Percentiles rank a stretch among this genome's conserved stretches.
Evolutionary conservation across 2,113 vertebrate genomes (phyloP).

Genomic region (Tyto alba): DNA sequence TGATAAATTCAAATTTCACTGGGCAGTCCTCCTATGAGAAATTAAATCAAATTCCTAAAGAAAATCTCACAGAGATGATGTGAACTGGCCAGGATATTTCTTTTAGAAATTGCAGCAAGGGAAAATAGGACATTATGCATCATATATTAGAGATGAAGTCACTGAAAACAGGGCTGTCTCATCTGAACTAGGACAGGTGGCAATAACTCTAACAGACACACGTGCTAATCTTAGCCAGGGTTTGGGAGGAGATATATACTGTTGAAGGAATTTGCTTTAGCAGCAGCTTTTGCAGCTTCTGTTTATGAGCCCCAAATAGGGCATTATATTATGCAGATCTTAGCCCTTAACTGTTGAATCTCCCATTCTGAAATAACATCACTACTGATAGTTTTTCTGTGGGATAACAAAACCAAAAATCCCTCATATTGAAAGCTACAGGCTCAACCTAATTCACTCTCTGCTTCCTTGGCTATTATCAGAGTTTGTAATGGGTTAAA

Average conservation of each 20-base stretch:
- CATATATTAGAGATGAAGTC: constrained; percentile 24
- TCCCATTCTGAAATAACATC: not conserved
- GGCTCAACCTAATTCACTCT: not conserved
- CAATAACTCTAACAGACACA: constrained; percentile 32
- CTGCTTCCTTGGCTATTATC: not conserved
- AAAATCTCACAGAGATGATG: not conserved
- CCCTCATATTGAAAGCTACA: not conserved
- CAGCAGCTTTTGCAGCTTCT: constrained; percentile 50
- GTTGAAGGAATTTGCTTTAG: constrained; percentile 43
- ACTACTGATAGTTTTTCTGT: not conserved
- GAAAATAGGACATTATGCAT: constrained; percentile 52
- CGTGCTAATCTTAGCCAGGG: constrained; percentile 55
- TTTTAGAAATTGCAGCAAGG: not conserved
- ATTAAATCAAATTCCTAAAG: not conserved
- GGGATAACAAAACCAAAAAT: not conserved
- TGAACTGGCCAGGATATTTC: not conserved
- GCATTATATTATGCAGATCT: constrained; percentile 2
- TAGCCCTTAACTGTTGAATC: not conserved
- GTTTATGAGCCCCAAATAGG: constrained; percentile 35
- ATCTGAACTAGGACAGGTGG: constrained; percentile 60
- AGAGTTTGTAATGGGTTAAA: not conserved
- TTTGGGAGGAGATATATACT: constrained; percentile 30
- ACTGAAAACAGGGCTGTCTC: constrained; percentile 41
- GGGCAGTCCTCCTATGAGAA: not conserved
- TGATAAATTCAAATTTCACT: not conserved